phyloP scores from a whole-genome alignment of 2,113 vertebrate genomes.

The Amazona vittata region DNA sequence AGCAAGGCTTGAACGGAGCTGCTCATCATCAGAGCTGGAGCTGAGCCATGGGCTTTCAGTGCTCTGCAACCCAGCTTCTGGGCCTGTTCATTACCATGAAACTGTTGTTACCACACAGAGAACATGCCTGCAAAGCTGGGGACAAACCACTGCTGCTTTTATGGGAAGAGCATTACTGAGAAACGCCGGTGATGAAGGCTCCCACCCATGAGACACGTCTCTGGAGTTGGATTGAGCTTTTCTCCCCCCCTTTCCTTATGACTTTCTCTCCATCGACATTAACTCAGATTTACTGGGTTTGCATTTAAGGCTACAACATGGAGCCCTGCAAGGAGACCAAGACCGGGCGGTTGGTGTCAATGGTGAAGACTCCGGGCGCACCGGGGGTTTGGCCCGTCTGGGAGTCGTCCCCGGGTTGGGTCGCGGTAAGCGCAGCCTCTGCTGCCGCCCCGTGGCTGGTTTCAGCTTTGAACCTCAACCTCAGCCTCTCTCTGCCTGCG shows the following conservation, averaged over 20 bases:
- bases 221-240: background rate
- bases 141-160: background rate
- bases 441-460: background rate
- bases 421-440: rapidly evolving
- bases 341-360: rapidly evolving
- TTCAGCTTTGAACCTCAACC: rapidly evolving
- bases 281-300: background rate
- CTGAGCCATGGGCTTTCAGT: background rate
- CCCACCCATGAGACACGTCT: background rate
- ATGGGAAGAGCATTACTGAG: rapidly evolving
- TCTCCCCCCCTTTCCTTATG: rapidly evolving
- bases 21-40: background rate
- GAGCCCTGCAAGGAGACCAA: background rate
- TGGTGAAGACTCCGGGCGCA: rapidly evolving
- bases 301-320: background rate
- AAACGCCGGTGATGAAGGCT: background rate
- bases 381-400: background rate
- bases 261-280: background rate
- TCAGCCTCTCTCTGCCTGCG: rapidly evolving
- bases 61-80: background rate
- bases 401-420: too few relatives aligned
- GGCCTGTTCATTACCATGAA: background rate
- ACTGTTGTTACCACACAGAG: background rate
- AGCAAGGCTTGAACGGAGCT: background rate
- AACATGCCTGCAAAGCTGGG: background rate